Percentiles rank a stretch among this genome's conserved stretches.
phyloP scores from a whole-genome alignment of 2,888 invertebrate species.

The Volucella zonaria region DNA sequence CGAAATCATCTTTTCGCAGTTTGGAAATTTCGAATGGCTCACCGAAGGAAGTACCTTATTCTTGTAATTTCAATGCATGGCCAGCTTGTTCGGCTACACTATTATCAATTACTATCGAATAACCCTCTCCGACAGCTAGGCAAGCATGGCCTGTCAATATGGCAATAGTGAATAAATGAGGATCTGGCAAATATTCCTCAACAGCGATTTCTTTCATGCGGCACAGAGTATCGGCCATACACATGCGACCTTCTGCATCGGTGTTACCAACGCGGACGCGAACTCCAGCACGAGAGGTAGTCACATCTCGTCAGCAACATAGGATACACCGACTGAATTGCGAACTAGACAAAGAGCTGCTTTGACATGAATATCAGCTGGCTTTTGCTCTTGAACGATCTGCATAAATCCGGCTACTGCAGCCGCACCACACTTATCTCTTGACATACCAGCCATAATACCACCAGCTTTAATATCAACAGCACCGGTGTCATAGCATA shows the following conservation, averaged over 20 bases:
- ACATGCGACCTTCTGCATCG: no score
- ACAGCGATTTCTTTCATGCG: no score
- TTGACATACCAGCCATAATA: slow-evolving; percentile 90
- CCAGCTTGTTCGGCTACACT: slow-evolving; percentile 86
- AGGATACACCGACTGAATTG: slow-evolving; percentile 94
- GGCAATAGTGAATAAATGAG: no score
- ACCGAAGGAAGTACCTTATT: slow-evolving; percentile 80
- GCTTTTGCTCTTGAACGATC: slow-evolving; percentile 83
- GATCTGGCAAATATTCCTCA: no score
- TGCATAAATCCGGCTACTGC: slow-evolving; percentile 96
- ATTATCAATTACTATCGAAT: slow-evolving; percentile 91
- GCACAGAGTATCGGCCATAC: no score
- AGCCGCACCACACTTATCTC: slow-evolving; percentile 96
- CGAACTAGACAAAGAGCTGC: slow-evolving; percentile 93
- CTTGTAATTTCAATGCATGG: slow-evolving; percentile 82
- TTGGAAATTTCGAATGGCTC: slow-evolving; percentile 93
- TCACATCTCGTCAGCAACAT: slow-evolving; percentile 95
- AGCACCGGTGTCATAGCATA: slow-evolving; percentile 94
- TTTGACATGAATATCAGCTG: slow-evolving; percentile 89
- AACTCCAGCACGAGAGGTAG: slow-evolving; percentile 91
- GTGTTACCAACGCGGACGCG: slow-evolving; percentile 95
- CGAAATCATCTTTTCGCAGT: no score
- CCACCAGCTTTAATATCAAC: slow-evolving; percentile 92
- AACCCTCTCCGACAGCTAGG: no score
- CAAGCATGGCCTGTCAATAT: no score